These are phyloP conservation scores for Cerastis leucographa DNA, from an alignment of 2,888 invertebrate species.

Conservation along the genomic window DNA sequence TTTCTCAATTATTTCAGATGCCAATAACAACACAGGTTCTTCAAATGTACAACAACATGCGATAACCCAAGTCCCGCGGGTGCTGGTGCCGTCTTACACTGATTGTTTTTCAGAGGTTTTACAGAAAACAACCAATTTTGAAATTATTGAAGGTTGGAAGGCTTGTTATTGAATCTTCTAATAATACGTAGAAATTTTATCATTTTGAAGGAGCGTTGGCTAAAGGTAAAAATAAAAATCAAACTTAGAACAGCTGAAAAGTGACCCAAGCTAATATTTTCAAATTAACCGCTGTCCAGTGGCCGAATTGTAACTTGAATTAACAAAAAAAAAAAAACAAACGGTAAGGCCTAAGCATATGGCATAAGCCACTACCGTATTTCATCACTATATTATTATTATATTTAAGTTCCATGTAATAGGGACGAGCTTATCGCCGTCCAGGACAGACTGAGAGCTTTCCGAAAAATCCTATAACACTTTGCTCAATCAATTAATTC, in stretches of 20 bases:
- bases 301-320: not conserved
- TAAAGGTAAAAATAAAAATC: not conserved
- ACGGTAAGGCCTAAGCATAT: not conserved
- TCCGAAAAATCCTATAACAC: not conserved
- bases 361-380: not conserved
- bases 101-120: constrained; percentile 82
- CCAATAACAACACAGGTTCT: constrained; percentile 55
- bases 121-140: constrained; percentile 84
- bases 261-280: not conserved
- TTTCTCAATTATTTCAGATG: constrained; percentile 57
- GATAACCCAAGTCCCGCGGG: not conserved
- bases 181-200: not conserved
- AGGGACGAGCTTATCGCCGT: not conserved
- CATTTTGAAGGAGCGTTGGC: not conserved
- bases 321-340: not conserved
- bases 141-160: constrained; percentile 72
- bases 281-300: not conserved
- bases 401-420: not conserved
- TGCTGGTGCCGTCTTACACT: constrained; percentile 74
- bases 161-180: not conserved
- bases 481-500: not conserved
- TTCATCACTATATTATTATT: not conserved
- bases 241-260: not conserved
- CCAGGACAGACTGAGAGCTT: not conserved
- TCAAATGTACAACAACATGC: constrained; percentile 7